Base-by-base conservation (phyloP, 2,888 invertebrate species). In the Ariolimax columbianus region DNA sequence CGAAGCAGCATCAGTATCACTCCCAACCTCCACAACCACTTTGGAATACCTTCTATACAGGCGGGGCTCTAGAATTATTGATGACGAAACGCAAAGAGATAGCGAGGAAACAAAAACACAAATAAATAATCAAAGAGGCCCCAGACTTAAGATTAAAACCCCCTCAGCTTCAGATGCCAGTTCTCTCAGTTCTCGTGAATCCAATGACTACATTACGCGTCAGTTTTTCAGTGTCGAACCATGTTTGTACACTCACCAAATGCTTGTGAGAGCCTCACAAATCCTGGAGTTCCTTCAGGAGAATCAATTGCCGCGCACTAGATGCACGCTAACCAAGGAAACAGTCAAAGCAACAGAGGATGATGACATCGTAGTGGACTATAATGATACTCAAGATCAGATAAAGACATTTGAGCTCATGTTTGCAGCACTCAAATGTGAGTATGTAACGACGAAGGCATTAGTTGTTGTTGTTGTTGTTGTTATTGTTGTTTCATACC, bases 391-490 rank as follows among this genome's bases (percentile, higher is more conserved):
- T 78, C 89, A 88, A 55, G 92, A 93, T 83, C 91, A 92, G 87
- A 88, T 91, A 82, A 88, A 91, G 11, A 90, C 92, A 0, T 93
- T 91, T 88, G 90, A 91, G 83, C 86, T 93, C 85, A 92, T 93
- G 11, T 93, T 92, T 87, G 89, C 89, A 72, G 89, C 92, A 7
- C 88, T 93, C 40, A 93, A 93, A 91, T 93, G 93, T 93, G 90
- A 92, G 93, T 93, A 88, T 77, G n/a, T n/a, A n/a, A n/a, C n/a
- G n/a, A n/a, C n/a, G n/a, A n/a, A n/a, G n/a, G n/a, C n/a, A n/a
- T n/a, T n/a, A n/a, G n/a, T n/a, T n/a, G n/a, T n/a, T n/a, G n/a
- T n/a, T n/a, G n/a, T n/a, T n/a, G n/a, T n/a, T n/a, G n/a, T n/a
- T n/a, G n/a, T n/a, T n/a, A n/a, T n/a, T n/a, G n/a, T n/a, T n/a